phyloP scores from a whole-genome alignment of 2,888 invertebrate species.

The Rotaria socialis region DNA sequence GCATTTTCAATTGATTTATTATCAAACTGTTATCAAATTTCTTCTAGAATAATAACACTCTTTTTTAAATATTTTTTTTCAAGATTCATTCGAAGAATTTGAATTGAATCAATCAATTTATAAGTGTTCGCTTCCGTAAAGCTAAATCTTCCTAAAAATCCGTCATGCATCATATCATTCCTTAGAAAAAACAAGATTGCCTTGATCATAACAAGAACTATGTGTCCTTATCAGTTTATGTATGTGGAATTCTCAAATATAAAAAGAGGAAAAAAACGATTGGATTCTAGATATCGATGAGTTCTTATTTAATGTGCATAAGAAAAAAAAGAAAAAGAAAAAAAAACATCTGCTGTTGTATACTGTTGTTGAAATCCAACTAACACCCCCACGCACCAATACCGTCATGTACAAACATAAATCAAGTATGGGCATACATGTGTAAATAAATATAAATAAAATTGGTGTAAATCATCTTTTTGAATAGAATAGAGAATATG shows the following conservation, averaged over 20 bases:
- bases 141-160: no score
- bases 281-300: not conserved
- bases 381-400: not conserved
- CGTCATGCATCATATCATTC: no score
- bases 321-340: not conserved
- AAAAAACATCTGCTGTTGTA: not conserved
- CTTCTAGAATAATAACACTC: no score
- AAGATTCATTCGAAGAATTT: no score
- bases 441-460: not conserved
- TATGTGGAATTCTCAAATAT: not conserved
- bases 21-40: no score
- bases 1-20: no score
- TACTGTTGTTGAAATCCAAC: constrained; percentile 1
- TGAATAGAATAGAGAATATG: not conserved
- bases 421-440: not conserved
- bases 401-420: not conserved
- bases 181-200: not conserved
- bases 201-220: not conserved
- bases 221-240: not conserved
- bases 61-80: no score
- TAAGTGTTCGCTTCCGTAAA: no score
- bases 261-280: not conserved
- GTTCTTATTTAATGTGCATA: not conserved
- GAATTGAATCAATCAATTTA: no score
- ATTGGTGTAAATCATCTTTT: not conserved